Base-by-base conservation (phyloP, 1,140 invertebrate genomes). In the Liolophura sinensis region DNA sequence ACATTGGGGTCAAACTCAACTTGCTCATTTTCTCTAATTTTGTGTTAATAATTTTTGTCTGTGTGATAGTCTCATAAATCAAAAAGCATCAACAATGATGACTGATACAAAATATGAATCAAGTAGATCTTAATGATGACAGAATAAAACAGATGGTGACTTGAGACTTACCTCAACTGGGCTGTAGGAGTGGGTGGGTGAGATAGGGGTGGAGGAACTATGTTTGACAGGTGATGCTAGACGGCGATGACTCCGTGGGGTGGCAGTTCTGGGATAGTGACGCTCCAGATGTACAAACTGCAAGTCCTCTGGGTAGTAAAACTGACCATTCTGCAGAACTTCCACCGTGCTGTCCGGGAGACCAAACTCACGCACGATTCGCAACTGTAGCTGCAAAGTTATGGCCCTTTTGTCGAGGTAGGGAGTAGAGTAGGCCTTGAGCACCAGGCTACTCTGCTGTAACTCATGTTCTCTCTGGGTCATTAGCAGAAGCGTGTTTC, bases 331-430 rank as follows among this genome's bases (percentile, higher is more conserved):
- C 77, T 94, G 92, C 40, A 95, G 83, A 54, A 94, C 88, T 82
- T 96, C 92, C 0, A 93, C 92, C 15, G 95, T 93, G 12, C 91
- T 88, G 82, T 98, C 96, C 0, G 96, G 96, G 50, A 96, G 87
- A 78, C 95, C 95, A 82, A 96, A 95, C 83, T 98, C 95, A 48
- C 96, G 87, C 0, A 97, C 95, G 1, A 96, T 94, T 9, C 94
- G 87, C 65, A 97, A 83, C 55, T 93, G 90, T 46, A 97, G 90
- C 87, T 92, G 89, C 55, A 90, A 86, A 71, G 89, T 89, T 56
- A 95, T 91, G 78, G 92, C 90, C 59, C 90, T 88, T 22, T 91
- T 89, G 65, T 93, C 93, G 9, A 90, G 89, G 56, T 92, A 87
- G 25, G 92, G 90, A 74, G 94, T 86, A 65, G 89, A 85, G 63